Evolutionary conservation across 2,797 vertebrate genomes (phyloP).

Genomic region (Saxicola maurus): DNA sequence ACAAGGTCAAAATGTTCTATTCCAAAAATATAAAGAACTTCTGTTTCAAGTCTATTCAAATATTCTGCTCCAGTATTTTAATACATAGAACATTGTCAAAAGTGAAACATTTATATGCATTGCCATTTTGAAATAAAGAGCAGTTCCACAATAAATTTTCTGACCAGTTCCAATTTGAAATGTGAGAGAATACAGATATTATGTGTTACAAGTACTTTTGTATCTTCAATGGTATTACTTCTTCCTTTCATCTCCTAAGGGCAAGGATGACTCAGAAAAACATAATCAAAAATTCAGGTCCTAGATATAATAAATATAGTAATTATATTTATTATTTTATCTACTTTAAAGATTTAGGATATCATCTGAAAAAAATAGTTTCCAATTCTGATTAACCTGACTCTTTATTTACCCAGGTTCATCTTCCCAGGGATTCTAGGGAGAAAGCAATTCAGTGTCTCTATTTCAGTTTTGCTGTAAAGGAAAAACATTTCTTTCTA

Average conservation of each 20-base stretch:
- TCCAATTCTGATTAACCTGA: neutral
- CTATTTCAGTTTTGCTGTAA: neutral
- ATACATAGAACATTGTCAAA: neutral
- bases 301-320: neutral
- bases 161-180: neutral
- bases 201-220: neutral
- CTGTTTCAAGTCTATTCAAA: conserved; percentile 5
- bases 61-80: neutral
- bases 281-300: neutral
- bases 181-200: neutral
- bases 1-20: neutral
- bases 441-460: neutral
- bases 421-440: neutral
- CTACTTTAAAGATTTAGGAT: neutral
- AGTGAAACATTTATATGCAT: neutral
- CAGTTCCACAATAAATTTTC: neutral
- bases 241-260: neutral
- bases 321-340: neutral
- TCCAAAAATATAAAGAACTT: neutral
- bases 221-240: neutral
- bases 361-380: neutral
- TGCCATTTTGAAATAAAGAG: neutral
- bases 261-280: conserved; percentile 9
- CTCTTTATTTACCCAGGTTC: neutral
- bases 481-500: neutral